phyloP scores from a whole-genome alignment of 2,888 invertebrate genomes.

The Rapana venosa region DNA sequence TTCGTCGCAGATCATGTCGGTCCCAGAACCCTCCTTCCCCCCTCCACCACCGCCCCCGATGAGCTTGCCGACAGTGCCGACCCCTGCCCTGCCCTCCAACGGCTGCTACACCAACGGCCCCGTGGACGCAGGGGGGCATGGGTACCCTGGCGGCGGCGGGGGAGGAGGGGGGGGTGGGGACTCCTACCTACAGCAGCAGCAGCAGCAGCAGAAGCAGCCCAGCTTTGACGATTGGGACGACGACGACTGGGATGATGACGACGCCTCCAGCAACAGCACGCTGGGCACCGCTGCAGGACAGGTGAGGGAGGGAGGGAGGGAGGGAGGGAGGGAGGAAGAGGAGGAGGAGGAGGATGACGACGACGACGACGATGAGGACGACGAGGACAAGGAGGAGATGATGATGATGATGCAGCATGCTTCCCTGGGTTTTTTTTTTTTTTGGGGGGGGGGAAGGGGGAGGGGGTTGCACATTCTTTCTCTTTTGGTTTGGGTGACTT shows the following conservation, averaged over 20 bases:
- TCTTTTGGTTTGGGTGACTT: not conserved
- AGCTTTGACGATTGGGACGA: conserved; percentile 89
- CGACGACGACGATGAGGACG: not conserved
- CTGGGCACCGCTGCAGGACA: conserved; percentile 38
- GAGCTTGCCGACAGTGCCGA: conserved; percentile 41
- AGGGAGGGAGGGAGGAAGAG: not conserved
- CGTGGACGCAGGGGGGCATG: conserved; percentile 19
- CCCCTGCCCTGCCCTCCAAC: conserved; percentile 27
- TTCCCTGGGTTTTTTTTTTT: too few species aligned
- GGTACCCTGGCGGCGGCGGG: not conserved
- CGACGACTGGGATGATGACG: conserved; percentile 83
- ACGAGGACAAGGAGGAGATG: not conserved
- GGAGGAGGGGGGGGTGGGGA: not conserved
- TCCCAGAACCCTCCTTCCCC: conserved; percentile 76
- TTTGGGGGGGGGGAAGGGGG: not conserved
- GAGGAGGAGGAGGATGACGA: not conserved
- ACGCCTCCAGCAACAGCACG: conserved; percentile 66
- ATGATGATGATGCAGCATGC: too few species aligned
- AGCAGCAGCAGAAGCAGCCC: conserved; percentile 49
- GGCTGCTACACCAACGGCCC: conserved; percentile 41
- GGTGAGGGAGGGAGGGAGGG: not conserved
- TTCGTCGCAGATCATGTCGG: conserved; percentile 63
- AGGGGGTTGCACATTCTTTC: not conserved
- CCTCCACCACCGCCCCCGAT: conserved; percentile 74
- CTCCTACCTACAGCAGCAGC: not conserved